Conservation (phyloP, 2,113 vertebrate species). For the Oplegnathus fasciatus region DNA sequence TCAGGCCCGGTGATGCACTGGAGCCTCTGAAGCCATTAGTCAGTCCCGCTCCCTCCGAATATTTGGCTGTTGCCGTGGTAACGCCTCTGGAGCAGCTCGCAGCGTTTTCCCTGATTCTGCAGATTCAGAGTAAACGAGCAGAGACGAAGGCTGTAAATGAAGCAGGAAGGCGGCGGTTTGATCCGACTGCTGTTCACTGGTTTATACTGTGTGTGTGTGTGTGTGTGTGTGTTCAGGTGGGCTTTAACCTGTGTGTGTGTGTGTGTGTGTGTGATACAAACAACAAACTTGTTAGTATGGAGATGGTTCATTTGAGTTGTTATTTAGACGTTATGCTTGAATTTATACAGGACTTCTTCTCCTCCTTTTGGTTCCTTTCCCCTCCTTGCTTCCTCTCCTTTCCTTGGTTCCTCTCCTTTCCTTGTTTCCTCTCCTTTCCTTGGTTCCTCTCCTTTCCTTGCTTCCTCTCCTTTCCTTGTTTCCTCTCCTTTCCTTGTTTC, state of each 20-base stretch:
- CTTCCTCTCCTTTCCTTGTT: too few species aligned
- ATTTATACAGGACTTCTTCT: too few species aligned
- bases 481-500: neutral
- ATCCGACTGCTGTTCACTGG: neutral
- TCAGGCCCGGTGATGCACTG: neutral
- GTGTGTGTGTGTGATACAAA: too few species aligned
- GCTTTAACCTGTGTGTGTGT: too few species aligned
- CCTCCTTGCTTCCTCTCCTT: neutral
- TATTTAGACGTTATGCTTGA: too few species aligned
- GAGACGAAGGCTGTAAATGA: neutral
- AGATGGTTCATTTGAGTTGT: too few species aligned
- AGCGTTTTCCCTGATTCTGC: constrained; percentile 11
- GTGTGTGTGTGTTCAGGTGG: too few species aligned
- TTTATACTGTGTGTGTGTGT: neutral
- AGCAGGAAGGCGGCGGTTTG: neutral
- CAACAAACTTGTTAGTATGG: too few species aligned
- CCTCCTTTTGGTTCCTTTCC: neutral
- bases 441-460: neutral
- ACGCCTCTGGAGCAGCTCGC: constrained; percentile 10
- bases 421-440: neutral
- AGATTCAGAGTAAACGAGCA: constrained; percentile 6
- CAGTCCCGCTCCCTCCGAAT: constrained; percentile 3
- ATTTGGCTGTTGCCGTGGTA: constrained; percentile 19
- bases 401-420: neutral
- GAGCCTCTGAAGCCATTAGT: neutral